Evolutionary conservation across 2,797 vertebrate species (phyloP), one percentile per base, ranked within the genome.

Genomic region (Sarcophilus harrisii): DNA sequence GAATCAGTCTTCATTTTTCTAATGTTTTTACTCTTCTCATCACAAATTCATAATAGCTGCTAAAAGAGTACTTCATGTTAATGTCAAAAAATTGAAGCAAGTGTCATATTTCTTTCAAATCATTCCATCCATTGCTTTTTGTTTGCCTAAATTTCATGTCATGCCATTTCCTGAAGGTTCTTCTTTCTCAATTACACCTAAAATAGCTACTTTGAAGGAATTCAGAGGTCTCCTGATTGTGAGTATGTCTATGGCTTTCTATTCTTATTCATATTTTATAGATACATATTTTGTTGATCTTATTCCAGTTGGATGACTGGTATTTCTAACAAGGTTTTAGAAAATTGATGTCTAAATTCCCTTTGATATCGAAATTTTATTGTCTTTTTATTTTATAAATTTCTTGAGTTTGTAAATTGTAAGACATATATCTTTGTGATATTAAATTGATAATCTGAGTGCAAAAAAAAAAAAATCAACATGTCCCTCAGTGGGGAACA

Each of bases 21-120:
- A 89, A 81, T 21, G 66, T 0, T 57, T 87, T 1, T 58, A 57
- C 0, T 45, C 21, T 96, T 92, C n/a, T 16, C 95, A 24, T 32
- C 38, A 38, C 57, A 91, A 91, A 89, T 90, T 94, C 93, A 29
- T 11, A 92, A 55, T 18, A 38, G 73, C 21, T 30, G 92, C n/a
- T 24, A 57, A 94, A 95, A 96, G 32, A 13, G 49, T 0, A 45
- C 0, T 92, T 62, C 10, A 93, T 91, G 52, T 95, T 93, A 81
- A 96, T 95, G 91, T 92, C n/a, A 93, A 92, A 97, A 92, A 57
- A 5, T 94, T 95, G 95, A 58, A 87, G 91, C 90, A 97, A 95
- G 73, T 95, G 9, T 30, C 45, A 58, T 55, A 0, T 57, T 92
- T 93, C 30, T 87, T 92, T 91, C 58, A 92, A 66, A 87, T 24